Base-by-base conservation (phyloP, 2,888 invertebrate genomes). In the Rotaria socialis region DNA sequence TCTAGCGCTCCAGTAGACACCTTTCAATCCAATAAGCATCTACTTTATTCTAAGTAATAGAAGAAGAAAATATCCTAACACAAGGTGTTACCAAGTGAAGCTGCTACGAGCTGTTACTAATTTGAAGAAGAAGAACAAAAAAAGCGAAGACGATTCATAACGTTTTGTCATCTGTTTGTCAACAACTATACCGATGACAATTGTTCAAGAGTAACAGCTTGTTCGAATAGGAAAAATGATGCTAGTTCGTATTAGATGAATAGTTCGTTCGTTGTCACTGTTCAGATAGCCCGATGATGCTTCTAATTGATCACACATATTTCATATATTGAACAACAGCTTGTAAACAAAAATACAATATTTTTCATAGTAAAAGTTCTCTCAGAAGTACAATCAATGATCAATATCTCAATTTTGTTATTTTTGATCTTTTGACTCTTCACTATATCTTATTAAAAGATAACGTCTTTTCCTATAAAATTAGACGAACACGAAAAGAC, bases 221-320 rank as follows among this genome's bases (percentile, higher is more conserved):
- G 67, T 67, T 67, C 1, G 7, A 16, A 35, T 4, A 27, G 35
- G 11, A 24, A 6, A 24, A 24, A 24, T 7, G 8, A 56, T 24
- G 8, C 24, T 55, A 19, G 55, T 55, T 55, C 22, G 55, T 55
- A 14, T 27, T 60, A 60, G 67, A 67, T 67, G 67, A 67, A 35
- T 67, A 67, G 67, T 67, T 67, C 67, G 67, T 67, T 67, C 67
- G 67, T 41, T 67, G 67, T 67, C 67, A 67, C 35, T 67, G 35
- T 67, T 67, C 67, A 35, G 35, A 67, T 27, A 67, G 5, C 16
- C 67, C 67, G 67, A 67, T 67, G 67, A 67, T 67, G 67, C 67
- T 67, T 35, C 67, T 67, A 67, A 67, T 67, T 67, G 67, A 67
- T 67, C 67, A 67, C 35, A 67, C 67, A 67, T 67, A 35, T 67